phyloP scores from a whole-genome alignment of 2,888 invertebrate genomes.

The Monochamus alternatus region DNA sequence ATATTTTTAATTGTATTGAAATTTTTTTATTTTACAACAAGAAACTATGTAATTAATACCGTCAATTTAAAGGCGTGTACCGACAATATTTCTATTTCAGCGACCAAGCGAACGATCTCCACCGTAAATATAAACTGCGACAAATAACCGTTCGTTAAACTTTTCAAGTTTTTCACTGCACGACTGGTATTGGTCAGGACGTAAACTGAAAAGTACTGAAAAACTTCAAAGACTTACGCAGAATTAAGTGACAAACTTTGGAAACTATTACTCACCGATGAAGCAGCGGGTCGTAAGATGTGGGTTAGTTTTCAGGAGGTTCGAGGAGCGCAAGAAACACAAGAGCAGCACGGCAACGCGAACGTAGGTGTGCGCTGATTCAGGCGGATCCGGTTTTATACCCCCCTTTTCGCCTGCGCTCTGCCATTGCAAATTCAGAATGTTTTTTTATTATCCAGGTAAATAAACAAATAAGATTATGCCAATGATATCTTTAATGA shows the following conservation, averaged over 20 bases:
- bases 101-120: neutral
- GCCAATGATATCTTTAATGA: conserved; percentile 1
- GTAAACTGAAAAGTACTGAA: conserved; percentile 4
- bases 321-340: conserved; percentile 26
- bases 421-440: conserved; percentile 14
- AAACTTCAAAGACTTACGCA: conserved; percentile 14
- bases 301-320: conserved; percentile 28
- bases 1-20: no score
- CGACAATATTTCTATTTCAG: neutral
- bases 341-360: conserved; percentile 26
- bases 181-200: neutral
- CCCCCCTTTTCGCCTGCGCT: conserved; percentile 34
- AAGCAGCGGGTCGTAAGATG: conserved; percentile 30
- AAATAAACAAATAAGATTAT: conserved; percentile 34
- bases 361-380: conserved; percentile 26
- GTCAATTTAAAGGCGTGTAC: no score
- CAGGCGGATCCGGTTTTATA: conserved; percentile 20
- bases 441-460: conserved; percentile 18
- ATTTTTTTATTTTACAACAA: no score
- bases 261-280: conserved; percentile 25
- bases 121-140: neutral
- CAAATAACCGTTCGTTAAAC: neutral
- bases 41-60: no score
- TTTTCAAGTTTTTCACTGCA: conserved; percentile 7
- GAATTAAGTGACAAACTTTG: conserved; percentile 22